Conservation (phyloP, 2,888 invertebrate genomes). For the Leucophora obtusa region DNA sequence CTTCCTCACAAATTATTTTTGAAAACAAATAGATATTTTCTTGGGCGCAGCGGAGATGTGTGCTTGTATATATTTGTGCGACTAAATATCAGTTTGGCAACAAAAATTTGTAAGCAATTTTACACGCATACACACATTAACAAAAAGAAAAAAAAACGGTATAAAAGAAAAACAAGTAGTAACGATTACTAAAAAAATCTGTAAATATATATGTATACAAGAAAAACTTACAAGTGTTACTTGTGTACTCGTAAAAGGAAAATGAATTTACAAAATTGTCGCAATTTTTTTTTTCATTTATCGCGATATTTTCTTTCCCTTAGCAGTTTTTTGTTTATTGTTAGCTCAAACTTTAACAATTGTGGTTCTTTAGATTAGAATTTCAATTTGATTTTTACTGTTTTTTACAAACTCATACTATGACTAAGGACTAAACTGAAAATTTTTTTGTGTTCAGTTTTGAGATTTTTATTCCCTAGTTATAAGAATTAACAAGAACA, state of each 20-base stretch:
- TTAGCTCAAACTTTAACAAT: conserved; percentile 54
- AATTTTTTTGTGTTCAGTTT: conserved; percentile 10
- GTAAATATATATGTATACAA: conserved; percentile 12
- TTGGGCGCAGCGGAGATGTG: too few relatives aligned
- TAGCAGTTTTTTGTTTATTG: conserved; percentile 6
- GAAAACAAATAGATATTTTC: too few relatives aligned
- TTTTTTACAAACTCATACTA: conserved; percentile 40
- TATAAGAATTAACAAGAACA: too few relatives aligned
- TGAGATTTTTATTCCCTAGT: neutral
- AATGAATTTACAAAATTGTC: conserved; percentile 63
- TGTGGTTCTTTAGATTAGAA: conserved; percentile 24
- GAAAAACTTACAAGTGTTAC: conserved; percentile 58
- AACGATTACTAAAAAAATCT: neutral
- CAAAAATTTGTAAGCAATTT: conserved; percentile 63
- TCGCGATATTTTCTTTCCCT: conserved; percentile 22
- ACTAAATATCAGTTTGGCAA: conserved; percentile 59
- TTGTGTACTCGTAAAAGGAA: conserved; percentile 49
- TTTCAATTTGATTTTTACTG: conserved; percentile 10
- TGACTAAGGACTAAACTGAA: conserved; percentile 31
- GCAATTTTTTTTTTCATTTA: conserved; percentile 52
- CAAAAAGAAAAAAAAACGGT: conserved; percentile 20
- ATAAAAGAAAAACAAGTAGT: neutral
- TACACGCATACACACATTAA: conserved; percentile 42
- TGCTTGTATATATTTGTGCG: neutral
- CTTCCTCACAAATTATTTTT: too few relatives aligned